Evolutionary conservation across 2,113 vertebrate genomes (phyloP).

Genomic region (Platichthys flesus): DNA sequence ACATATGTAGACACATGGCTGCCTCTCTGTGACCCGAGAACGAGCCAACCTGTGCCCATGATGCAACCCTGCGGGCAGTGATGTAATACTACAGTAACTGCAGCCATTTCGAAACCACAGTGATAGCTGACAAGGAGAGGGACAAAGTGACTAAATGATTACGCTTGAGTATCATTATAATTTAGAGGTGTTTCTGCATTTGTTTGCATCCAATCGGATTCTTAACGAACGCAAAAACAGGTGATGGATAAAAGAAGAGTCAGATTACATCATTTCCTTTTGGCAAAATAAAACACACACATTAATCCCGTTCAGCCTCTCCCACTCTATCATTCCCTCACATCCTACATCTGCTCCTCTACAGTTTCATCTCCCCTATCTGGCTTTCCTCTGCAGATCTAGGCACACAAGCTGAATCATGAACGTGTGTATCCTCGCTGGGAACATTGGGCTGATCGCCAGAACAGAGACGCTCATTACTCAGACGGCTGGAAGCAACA

Average conservation of each 20-base stretch:
- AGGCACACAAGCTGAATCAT: conserved; percentile 31
- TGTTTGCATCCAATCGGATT: neutral
- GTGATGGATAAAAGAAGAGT: neutral
- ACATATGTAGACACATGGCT: neutral
- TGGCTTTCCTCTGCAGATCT: neutral
- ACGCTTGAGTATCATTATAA: too few species aligned
- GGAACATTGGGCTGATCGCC: conserved; percentile 17
- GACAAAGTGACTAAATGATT: too few species aligned
- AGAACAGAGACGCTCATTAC: conserved; percentile 56
- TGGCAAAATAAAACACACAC: neutral
- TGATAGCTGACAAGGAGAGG: too few species aligned
- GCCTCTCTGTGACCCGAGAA: neutral
- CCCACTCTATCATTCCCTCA: neutral
- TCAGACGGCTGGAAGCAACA: conserved; percentile 35
- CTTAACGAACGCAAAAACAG: neutral
- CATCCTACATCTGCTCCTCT: neutral
- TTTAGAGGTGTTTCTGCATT: too few species aligned
- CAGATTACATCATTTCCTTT: neutral
- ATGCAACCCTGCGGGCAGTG: conserved; percentile 37
- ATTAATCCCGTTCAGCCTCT: neutral
- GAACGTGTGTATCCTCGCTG: conserved; percentile 32
- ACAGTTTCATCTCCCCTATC: conserved; percentile 1
- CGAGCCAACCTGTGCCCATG: conserved; percentile 5
- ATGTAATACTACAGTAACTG: conserved; percentile 34
- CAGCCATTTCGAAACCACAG: too few species aligned